phyloP scores from a whole-genome alignment of 2,113 vertebrate genomes.

The zebrafish (Danio rerio) region GRCz12tu NC_133189.1:31282501-31283000 shows the following conservation, averaged over 20 bases:
- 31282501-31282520: background rate
- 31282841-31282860: slow-evolving; percentile 78
- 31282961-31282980: slow-evolving; percentile 77
- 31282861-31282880: slow-evolving; percentile 76
- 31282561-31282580: background rate
- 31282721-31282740: background rate
- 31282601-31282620: background rate
- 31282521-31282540: background rate
- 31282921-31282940: slow-evolving; percentile 78
- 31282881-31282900: slow-evolving; percentile 70
- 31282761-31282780: slow-evolving; percentile 28
- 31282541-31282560: background rate
- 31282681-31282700: background rate
- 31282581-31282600: background rate
- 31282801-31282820: slow-evolving; percentile 52
- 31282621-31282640: slow-evolving; percentile 1
- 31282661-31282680: background rate
- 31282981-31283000: slow-evolving; percentile 77
- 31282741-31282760: slow-evolving; percentile 1
- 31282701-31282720: background rate
- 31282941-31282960: slow-evolving; percentile 71
- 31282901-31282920: slow-evolving; percentile 59
- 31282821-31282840: slow-evolving; percentile 76
- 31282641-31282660: background rate
- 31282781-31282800: slow-evolving; percentile 18